A percentile compares a stretch with the other conserved stretches of the same genome.
phyloP scores from a whole-genome alignment of 2,888 invertebrate species.

The Catocala sponsa region DNA sequence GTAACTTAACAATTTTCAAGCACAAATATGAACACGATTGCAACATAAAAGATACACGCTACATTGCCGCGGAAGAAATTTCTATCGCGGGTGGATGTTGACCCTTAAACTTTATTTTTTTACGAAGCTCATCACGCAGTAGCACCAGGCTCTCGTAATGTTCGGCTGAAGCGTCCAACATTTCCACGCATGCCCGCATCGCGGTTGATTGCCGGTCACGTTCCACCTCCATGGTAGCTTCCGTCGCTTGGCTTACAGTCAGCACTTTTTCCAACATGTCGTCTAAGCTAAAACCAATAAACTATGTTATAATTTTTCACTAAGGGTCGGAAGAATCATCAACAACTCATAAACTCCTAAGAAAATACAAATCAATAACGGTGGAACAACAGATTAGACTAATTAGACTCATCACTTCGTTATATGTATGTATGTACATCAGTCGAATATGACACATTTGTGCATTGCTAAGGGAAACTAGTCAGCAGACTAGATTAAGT shows the following conservation, averaged over 20 bases:
- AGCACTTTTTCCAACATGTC: constrained; percentile 77
- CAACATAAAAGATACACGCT: background rate
- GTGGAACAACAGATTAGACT: no score
- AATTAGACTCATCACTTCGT: no score
- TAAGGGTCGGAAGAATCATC: background rate
- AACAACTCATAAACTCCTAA: no score
- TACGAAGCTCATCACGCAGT: constrained; percentile 71
- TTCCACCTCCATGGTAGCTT: constrained; percentile 69
- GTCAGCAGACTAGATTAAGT: no score
- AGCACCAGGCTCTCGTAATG: constrained; percentile 79
- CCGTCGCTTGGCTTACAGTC: constrained; percentile 68
- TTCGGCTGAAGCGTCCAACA: constrained; percentile 74
- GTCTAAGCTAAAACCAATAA: constrained; percentile 64
- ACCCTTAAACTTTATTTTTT: constrained; percentile 51
- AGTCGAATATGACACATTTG: no score
- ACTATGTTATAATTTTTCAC: background rate
- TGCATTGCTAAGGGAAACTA: no score
- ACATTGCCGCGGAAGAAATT: constrained; percentile 21
- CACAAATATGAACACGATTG: no score
- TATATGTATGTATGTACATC: no score
- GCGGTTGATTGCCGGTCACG: constrained; percentile 68
- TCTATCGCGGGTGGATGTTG: constrained; percentile 73
- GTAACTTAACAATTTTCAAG: no score
- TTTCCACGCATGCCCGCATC: constrained; percentile 67
- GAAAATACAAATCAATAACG: no score